Evolutionary conservation across 1,140 invertebrate genomes (phyloP), one percentile per base, ranked within the genome.

Genomic region (Aphidius gifuensis): DNA sequence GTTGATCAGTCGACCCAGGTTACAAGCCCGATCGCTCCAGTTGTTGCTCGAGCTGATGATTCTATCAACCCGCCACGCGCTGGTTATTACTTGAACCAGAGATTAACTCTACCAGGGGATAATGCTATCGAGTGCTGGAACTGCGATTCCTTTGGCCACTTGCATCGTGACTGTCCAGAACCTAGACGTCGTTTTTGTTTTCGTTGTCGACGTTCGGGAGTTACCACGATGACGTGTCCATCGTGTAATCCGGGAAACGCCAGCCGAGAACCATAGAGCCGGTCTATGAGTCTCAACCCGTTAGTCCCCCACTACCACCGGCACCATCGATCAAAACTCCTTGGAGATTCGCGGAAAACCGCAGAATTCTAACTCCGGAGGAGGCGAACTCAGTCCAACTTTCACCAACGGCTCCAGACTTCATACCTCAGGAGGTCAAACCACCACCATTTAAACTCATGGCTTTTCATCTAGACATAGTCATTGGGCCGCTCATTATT

Each of bases 261-360:
- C 5, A 7, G 1, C 5, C 5, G 50, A 4, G 50, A 38, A 8
- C 6, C 51, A 39, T 39, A 11, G 40, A 54, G n/a, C 51, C 51
- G 51, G 38, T 11, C 32, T 39, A 16, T 11, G 16, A 7, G 38
- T 40, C 51, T 9, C 6, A 9, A 4, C 38, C 2, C 3, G 9
- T 0, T 32, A 2, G 4, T 0, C 0, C 1, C 23, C 2, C 1
- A 32, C 23, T 32, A 3, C 2, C 4, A 32, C 38, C 5, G 9
- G n/a, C 7, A 6, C 5, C 51, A 23, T 38, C 9, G 1, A 6
- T 2, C 4, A 38, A 32, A 9, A 4, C 4, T 2, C 43, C 7
- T 3, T 38, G 1, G 43, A 8, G 43, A 44, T 7, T 44, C 4
- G 3, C 7, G 43, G 43, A 11, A 3, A 44, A 3, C 43, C 43